These are phyloP conservation scores for Darevskia nairensis DNA, from an alignment of 2,797 vertebrate species.

Conservation along the genomic window DNA sequence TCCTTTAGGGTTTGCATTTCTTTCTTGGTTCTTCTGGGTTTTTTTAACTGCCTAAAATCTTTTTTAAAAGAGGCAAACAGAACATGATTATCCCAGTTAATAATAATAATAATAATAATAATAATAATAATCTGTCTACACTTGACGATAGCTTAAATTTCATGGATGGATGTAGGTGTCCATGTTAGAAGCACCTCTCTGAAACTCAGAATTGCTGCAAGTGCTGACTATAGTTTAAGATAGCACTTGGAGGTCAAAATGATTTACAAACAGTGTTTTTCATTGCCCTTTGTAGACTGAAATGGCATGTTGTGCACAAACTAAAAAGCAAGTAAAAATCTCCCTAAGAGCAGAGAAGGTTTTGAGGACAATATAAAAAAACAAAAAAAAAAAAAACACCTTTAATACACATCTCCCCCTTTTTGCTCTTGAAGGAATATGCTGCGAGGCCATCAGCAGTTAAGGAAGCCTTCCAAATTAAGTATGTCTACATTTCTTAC, in stretches of 20 bases:
- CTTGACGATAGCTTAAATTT: background rate
- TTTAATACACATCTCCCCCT: no score
- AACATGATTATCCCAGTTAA: background rate
- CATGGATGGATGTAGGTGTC: rapidly evolving
- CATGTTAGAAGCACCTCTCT: background rate
- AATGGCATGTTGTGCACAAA: background rate
- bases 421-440: background rate
- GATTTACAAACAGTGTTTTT: background rate
- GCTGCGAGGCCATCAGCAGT: background rate
- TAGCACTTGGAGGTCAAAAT: background rate
- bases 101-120: no score
- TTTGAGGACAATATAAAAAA: background rate
- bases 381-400: no score
- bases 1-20: background rate
- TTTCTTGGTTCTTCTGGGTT: no score
- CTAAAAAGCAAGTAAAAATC: background rate
- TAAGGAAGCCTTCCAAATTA: conserved; percentile 20
- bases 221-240: background rate
- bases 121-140: no score
- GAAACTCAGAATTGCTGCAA: background rate
- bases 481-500: background rate
- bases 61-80: background rate
- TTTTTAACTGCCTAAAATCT: background rate
- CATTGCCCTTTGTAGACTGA: background rate
- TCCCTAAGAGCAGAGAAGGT: background rate